These are phyloP conservation scores for Poicephalus meyeri DNA, from an alignment of 2,113 vertebrate genomes.

Conservation along the genomic window DNA sequence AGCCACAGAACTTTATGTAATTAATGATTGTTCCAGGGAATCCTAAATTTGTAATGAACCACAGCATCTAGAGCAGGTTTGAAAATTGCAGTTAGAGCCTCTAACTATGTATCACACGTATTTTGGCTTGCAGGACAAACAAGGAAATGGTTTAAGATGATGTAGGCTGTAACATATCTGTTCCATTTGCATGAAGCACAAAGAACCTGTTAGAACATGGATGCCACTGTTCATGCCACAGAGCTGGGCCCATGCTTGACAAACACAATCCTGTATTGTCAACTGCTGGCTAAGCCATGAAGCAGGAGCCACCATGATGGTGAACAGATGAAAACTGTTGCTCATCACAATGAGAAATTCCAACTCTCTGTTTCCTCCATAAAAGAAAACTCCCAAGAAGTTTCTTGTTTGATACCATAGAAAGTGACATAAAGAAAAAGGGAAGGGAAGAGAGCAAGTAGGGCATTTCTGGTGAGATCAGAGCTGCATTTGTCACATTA, in stretches of 20 bases:
- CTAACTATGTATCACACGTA: background rate
- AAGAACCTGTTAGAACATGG: background rate
- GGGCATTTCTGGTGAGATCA: background rate
- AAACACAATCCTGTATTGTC: background rate
- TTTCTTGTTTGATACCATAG: background rate
- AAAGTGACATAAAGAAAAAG: background rate
- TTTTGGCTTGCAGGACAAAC: background rate
- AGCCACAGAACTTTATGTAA: background rate
- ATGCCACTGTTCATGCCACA: background rate
- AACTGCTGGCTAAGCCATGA: background rate
- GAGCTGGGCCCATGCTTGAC: background rate
- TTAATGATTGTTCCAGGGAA: background rate
- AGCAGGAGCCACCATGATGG: background rate
- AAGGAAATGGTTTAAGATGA: background rate
- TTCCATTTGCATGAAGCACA: background rate
- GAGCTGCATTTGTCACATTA: background rate
- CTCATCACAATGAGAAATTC: background rate
- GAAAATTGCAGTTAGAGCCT: background rate
- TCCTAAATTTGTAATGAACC: background rate
- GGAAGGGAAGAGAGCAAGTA: background rate
- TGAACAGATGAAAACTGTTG: background rate
- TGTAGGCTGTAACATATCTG: background rate
- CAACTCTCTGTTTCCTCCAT: background rate
- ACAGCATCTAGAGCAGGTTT: background rate
- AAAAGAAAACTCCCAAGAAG: background rate